Evolutionary conservation across 23 tunicate species (phyloP).

Genomic region (Styela clava): DNA sequence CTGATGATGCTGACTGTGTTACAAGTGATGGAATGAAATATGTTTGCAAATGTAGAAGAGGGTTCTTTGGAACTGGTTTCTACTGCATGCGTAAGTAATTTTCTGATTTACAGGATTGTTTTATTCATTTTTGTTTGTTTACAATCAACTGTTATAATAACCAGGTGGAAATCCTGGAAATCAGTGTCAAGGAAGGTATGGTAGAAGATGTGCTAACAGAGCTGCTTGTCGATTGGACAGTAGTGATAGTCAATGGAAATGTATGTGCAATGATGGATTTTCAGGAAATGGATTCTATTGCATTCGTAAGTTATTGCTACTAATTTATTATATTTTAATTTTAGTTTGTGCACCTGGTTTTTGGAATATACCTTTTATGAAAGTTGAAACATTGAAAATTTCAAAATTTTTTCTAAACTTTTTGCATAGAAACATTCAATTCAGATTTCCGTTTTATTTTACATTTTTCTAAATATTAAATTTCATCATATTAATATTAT

Average conservation of each 20-base stretch:
- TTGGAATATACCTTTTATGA: no score
- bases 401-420: no score
- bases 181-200: neutral
- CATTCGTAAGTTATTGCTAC: neutral
- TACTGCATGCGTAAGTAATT: constrained; percentile 1
- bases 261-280: constrained; percentile 6
- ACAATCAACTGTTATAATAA: no score
- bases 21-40: neutral
- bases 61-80: constrained; percentile 19
- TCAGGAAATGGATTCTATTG: constrained; percentile 26
- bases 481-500: no score
- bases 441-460: no score
- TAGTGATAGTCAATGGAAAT: neutral
- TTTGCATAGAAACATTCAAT: no score
- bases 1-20: neutral
- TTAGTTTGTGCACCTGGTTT: neutral
- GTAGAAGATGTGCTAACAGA: constrained; percentile 10
- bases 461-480: no score
- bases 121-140: neutral
- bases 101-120: neutral
- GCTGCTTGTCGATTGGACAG: neutral
- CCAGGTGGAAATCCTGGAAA: neutral
- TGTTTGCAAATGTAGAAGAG: constrained; percentile 4
- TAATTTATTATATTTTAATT: neutral
- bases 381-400: no score